phyloP scores from a whole-genome alignment of 2,113 vertebrate genomes.

The Elephantulus edwardii region DNA sequence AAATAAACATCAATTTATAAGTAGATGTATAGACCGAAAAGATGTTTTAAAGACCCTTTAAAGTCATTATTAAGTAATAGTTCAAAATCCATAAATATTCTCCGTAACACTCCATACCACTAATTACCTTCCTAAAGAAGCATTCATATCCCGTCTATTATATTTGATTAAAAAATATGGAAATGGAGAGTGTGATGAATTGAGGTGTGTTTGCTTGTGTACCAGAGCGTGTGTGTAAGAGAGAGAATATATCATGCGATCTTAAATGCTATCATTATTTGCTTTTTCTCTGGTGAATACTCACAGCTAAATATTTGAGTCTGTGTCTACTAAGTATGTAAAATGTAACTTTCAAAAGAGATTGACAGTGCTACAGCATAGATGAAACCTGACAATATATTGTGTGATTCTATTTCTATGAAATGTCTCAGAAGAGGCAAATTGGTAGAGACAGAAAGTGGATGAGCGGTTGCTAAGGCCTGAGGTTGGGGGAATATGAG shows the following conservation, averaged over 20 bases:
- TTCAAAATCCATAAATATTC: constrained; percentile 16
- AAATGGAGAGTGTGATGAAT: constrained; percentile 22
- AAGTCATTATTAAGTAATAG: constrained; percentile 16
- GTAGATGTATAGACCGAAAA: no score
- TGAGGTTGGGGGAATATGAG: not conserved
- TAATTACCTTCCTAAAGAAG: not conserved
- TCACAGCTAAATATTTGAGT: constrained; percentile 55
- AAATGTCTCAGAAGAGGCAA: constrained; percentile 24
- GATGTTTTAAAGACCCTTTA: not conserved
- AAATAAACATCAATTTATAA: no score
- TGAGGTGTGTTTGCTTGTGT: not conserved
- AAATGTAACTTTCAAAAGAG: constrained; percentile 45
- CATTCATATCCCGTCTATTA: not conserved
- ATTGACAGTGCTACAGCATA: constrained; percentile 22
- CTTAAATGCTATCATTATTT: constrained; percentile 45
- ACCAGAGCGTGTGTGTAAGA: not conserved
- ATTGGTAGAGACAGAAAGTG: constrained; percentile 14
- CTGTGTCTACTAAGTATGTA: constrained; percentile 35
- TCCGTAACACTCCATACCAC: not conserved
- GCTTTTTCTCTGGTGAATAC: constrained; percentile 10
- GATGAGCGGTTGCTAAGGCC: not conserved
- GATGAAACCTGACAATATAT: constrained; percentile 39
- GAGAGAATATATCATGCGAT: not conserved
- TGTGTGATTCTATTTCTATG: constrained; percentile 24
- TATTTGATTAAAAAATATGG: constrained; percentile 13